Evolutionary conservation across 2,888 invertebrate species (phyloP).

Genomic region (Pollenia amentaria): DNA sequence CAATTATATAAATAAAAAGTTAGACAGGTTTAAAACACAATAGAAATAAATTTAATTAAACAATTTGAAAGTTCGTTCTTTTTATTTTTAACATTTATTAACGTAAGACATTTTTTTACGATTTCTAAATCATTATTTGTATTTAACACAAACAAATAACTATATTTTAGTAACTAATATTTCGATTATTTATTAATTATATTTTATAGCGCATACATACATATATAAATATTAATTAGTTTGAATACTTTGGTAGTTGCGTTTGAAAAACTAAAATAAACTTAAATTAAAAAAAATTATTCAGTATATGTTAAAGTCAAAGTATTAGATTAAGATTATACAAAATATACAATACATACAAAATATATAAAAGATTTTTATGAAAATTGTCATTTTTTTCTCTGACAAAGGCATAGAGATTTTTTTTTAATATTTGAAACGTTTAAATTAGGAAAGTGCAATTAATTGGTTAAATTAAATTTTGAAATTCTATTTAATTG

Average conservation of each 20-base stretch:
- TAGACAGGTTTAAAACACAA: no score
- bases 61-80: background rate
- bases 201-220: constrained; percentile 46
- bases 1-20: no score
- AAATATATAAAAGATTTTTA: constrained; percentile 32
- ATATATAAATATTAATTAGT: constrained; percentile 51
- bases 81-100: constrained; percentile 66
- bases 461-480: no score
- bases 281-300: constrained; percentile 21
- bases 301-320: constrained; percentile 1
- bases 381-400: constrained; percentile 14
- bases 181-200: constrained; percentile 45
- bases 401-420: constrained; percentile 15
- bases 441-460: no score
- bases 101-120: constrained; percentile 53
- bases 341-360: constrained; percentile 61
- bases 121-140: constrained; percentile 55
- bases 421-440: background rate
- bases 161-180: constrained; percentile 59
- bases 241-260: constrained; percentile 69
- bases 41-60: no score
- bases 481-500: no score
- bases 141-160: constrained; percentile 54
- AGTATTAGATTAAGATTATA: constrained; percentile 34
- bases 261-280: constrained; percentile 30